Conservation (phyloP, 2,113 vertebrate species). For the Sceloporus tristichus region DNA sequence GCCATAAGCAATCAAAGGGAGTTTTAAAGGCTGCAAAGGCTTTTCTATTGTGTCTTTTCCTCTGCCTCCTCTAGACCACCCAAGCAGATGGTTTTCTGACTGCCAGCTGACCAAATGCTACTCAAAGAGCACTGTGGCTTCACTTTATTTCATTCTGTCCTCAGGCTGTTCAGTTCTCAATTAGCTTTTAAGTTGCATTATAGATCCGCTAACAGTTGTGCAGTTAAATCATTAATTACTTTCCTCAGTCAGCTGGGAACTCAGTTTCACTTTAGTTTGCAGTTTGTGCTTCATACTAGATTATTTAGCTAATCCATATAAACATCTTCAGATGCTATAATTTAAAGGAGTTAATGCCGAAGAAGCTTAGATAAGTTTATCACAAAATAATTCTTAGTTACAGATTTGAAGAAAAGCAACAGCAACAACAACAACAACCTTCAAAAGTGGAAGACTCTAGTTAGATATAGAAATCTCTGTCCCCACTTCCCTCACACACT, state of each 20-base stretch:
- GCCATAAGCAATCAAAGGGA: constrained; percentile 52
- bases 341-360: constrained; percentile 69
- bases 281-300: constrained; percentile 74
- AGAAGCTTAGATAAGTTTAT: constrained; percentile 71
- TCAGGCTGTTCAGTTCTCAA: constrained; percentile 67
- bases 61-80: constrained; percentile 37
- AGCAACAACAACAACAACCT: constrained; percentile 6
- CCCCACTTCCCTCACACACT: background rate
- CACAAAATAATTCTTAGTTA: constrained; percentile 72
- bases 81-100: constrained; percentile 57
- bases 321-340: constrained; percentile 70
- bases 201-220: constrained; percentile 75
- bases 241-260: constrained; percentile 72
- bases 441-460: constrained; percentile 44
- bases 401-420: constrained; percentile 42
- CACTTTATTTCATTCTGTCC: constrained; percentile 62
- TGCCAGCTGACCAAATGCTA: constrained; percentile 65
- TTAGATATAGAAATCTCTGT: constrained; percentile 43
- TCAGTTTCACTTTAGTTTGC: constrained; percentile 75
- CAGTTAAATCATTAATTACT: constrained; percentile 79
- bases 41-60: constrained; percentile 53
- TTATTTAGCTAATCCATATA: constrained; percentile 77
- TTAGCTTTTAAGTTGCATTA: constrained; percentile 78
- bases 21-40: constrained; percentile 45
- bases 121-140: constrained; percentile 66